Conservation (phyloP, 2,888 invertebrate genomes). For the Hirtodrosophila cameraria region DNA sequence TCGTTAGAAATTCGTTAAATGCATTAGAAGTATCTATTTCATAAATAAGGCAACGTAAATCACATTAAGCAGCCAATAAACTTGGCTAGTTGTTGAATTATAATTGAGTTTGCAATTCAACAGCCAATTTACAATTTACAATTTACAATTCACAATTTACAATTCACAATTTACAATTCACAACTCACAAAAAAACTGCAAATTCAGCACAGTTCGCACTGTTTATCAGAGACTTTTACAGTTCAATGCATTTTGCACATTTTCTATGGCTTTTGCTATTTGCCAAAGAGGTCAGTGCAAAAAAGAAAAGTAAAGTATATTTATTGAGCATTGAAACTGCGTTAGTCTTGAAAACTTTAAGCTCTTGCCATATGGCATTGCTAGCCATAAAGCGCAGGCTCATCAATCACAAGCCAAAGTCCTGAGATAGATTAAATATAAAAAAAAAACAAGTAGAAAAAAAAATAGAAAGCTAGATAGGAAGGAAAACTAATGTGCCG, state of each 20-base stretch:
- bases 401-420: constrained; percentile 63
- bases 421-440: constrained; percentile 12
- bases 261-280: constrained; percentile 32
- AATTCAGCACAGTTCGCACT: constrained; percentile 2
- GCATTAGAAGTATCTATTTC: background rate
- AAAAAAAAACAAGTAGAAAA: background rate
- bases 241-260: constrained; percentile 54
- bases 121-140: constrained; percentile 3
- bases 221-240: constrained; percentile 50
- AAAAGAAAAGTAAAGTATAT: constrained; percentile 24
- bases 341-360: constrained; percentile 43
- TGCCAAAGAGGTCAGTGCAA: constrained; percentile 3
- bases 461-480: background rate
- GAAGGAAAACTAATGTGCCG: constrained; percentile 56
- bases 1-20: background rate
- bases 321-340: constrained; percentile 32
- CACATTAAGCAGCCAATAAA: constrained; percentile 2
- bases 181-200: constrained; percentile 7
- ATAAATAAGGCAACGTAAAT: constrained; percentile 6
- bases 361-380: constrained; percentile 2
- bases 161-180: constrained; percentile 6
- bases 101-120: constrained; percentile 9
- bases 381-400: constrained; percentile 11
- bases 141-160: constrained; percentile 9
- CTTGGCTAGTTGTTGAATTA: constrained; percentile 2